Evolutionary conservation across 2,797 vertebrate genomes (phyloP).

Genomic region (Buceros bicornis): DNA sequence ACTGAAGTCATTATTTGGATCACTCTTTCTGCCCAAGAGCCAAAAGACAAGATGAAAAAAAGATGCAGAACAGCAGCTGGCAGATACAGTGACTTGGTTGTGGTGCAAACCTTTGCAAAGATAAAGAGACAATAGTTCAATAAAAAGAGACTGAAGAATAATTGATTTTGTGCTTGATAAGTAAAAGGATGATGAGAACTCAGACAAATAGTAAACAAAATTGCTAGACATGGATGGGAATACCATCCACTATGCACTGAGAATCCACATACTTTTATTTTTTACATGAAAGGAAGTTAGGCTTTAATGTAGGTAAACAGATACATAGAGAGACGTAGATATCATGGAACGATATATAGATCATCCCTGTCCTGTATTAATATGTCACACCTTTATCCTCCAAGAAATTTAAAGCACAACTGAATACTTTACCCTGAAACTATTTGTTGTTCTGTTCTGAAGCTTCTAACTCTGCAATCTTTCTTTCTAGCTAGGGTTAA

Average conservation of each 20-base stretch:
- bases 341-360: neutral
- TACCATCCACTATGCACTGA: neutral
- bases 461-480: neutral
- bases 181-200: neutral
- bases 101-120: neutral
- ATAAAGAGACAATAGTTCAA: neutral
- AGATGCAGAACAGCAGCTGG: neutral
- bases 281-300: neutral
- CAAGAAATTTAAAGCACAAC: neutral
- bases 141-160: neutral
- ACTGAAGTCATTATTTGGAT: neutral
- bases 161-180: neutral
- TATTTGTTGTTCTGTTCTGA: conserved; percentile 36
- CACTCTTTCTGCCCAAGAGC: neutral
- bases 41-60: neutral
- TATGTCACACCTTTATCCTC: conserved; percentile 1
- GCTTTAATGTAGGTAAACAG: neutral
- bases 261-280: neutral
- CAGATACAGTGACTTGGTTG: neutral
- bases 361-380: neutral
- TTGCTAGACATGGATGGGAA: neutral
- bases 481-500: conserved; percentile 11
- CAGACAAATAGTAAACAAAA: neutral
- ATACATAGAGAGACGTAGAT: neutral
- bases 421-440: conserved; percentile 27